Percentiles rank a stretch among this genome's conserved stretches.
phyloP scores from a whole-genome alignment of 2,888 invertebrate species.

The Nasonia oneida region DNA sequence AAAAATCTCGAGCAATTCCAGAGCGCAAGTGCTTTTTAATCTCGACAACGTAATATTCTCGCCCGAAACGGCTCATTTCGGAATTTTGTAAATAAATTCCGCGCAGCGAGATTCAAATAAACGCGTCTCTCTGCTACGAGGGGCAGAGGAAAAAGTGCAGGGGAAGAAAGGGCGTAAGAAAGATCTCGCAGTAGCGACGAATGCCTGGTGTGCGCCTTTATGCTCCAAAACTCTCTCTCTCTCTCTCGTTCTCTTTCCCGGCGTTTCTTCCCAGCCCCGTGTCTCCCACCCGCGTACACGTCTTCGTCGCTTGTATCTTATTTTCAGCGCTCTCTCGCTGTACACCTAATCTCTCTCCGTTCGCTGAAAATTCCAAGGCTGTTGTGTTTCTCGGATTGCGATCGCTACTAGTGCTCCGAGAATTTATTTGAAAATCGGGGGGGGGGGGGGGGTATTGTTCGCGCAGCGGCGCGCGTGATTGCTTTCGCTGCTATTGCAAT shows the following conservation, averaged over 20 bases:
- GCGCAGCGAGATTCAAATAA: conserved; percentile 31
- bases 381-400: conserved; percentile 28
- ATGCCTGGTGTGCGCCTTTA: conserved; percentile 10
- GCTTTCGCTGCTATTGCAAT: neutral
- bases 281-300: neutral
- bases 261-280: conserved; percentile 3
- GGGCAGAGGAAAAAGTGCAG: neutral
- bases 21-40: neutral
- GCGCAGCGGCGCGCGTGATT: neutral
- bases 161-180: conserved; percentile 6
- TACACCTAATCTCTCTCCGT: conserved; percentile 19
- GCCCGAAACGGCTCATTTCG: neutral
- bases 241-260: neutral
- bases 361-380: neutral
- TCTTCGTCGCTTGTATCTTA: conserved; percentile 9
- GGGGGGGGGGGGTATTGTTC: neutral
- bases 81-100: conserved; percentile 45
- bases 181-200: conserved; percentile 3
- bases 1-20: neutral
- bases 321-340: neutral
- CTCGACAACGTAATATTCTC: neutral
- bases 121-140: neutral
- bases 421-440: neutral
- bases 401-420: neutral
- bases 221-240: conserved; percentile 25